A percentile compares a stretch with the other conserved stretches of the same genome.
phyloP scores from a whole-genome alignment of 2,888 invertebrate genomes.

The Parascotia fuliginaria region DNA sequence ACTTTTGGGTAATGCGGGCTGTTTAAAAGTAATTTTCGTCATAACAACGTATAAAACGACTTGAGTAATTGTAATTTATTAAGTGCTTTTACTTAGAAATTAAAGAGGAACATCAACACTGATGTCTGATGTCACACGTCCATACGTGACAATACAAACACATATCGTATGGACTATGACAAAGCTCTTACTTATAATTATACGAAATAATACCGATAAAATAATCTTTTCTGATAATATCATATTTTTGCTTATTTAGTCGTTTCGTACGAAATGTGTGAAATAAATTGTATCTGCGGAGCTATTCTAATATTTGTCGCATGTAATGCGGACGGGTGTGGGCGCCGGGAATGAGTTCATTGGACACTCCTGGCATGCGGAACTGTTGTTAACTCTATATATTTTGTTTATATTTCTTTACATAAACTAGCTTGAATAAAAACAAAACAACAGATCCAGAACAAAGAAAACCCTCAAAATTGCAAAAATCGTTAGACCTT shows the following conservation, averaged over 20 bases:
- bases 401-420: conserved; percentile 38
- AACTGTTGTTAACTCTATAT: conserved; percentile 56
- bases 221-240: conserved; percentile 16
- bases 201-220: not conserved
- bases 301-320: conserved; percentile 56
- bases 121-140: not conserved
- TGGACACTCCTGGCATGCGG: conserved; percentile 77
- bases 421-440: conserved; percentile 1
- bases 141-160: not conserved
- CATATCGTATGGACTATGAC: conserved; percentile 4
- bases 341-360: conserved; percentile 71
- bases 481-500: conserved; percentile 11
- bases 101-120: not conserved
- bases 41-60: no score
- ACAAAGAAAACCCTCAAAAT: no score
- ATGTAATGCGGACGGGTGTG: conserved; percentile 53
- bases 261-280: conserved; percentile 20
- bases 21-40: no score
- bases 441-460: not conserved
- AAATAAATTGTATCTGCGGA: conserved; percentile 42
- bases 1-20: no score
- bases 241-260: not conserved
- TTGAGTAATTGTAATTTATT: not conserved
- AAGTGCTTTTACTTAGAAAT: not conserved
- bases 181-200: not conserved